phyloP scores from a whole-genome alignment of 2,113 vertebrate species.

The Sinocyclocheilus maitianheensis region DNA sequence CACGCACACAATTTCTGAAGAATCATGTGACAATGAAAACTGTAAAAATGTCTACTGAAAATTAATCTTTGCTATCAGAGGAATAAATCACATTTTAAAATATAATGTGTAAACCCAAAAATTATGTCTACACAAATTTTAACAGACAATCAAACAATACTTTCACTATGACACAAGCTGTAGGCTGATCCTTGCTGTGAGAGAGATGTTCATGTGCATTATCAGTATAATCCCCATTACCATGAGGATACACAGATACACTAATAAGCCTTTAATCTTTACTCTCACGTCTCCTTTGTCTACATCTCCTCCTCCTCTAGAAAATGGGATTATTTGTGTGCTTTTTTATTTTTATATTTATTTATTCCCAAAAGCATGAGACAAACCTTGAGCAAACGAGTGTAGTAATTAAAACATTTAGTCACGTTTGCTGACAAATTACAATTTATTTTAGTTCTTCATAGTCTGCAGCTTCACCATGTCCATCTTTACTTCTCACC shows the following conservation, averaged over 20 bases:
- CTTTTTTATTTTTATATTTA: not conserved
- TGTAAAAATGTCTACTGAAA: not conserved
- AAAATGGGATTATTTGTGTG: slow-evolving; percentile 55
- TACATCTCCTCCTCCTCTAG: slow-evolving; percentile 13
- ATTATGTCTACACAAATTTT: not conserved
- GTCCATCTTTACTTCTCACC: not conserved
- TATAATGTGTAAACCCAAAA: not conserved
- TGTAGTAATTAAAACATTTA: not conserved
- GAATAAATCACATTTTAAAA: not conserved
- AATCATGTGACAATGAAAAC: not conserved
- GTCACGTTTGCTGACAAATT: not conserved
- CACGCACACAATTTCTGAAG: not conserved
- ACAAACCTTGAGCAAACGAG: not conserved
- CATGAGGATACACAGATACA: slow-evolving; percentile 59
- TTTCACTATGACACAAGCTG: slow-evolving; percentile 10
- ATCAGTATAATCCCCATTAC: slow-evolving; percentile 61
- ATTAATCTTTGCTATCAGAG: not conserved
- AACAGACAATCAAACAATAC: not conserved
- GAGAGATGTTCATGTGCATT: slow-evolving; percentile 45
- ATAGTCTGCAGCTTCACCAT: not conserved
- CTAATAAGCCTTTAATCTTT: slow-evolving; percentile 59
- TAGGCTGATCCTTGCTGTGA: slow-evolving; percentile 34
- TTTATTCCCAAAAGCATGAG: not conserved
- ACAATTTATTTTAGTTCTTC: not conserved
- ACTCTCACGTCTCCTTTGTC: slow-evolving; percentile 43